Evolutionary conservation across 2,113 vertebrate genomes (phyloP).

Genomic region (Glaucomys volans): DNA sequence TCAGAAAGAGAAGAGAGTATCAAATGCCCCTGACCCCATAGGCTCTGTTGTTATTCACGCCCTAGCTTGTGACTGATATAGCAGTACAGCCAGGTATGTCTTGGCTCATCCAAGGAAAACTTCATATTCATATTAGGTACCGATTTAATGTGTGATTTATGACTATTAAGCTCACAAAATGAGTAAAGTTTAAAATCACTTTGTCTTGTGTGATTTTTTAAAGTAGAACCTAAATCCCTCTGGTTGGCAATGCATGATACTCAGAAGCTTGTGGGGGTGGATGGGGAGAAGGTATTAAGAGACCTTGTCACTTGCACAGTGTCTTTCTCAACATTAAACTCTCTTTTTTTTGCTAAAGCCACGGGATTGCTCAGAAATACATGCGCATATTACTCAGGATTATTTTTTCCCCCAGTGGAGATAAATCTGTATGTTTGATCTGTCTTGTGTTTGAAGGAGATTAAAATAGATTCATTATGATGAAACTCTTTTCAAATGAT

Average conservation of each 20-base stretch:
- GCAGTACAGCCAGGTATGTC: not conserved
- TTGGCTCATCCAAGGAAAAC: slow-evolving; percentile 60
- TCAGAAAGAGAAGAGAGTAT: slow-evolving; percentile 28
- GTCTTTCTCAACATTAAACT: slow-evolving; percentile 67
- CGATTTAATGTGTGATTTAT: slow-evolving; percentile 64
- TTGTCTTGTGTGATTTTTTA: slow-evolving; percentile 64
- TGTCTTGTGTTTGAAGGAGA: slow-evolving; percentile 78
- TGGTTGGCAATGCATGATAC: not conserved
- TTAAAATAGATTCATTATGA: slow-evolving; percentile 83
- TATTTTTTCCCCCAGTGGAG: slow-evolving; percentile 78
- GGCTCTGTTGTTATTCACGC: not conserved
- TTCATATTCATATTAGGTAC: slow-evolving; percentile 43
- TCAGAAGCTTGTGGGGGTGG: slow-evolving; percentile 49
- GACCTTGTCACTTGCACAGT: slow-evolving; percentile 54
- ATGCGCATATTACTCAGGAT: slow-evolving; percentile 66
- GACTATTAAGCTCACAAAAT: slow-evolving; percentile 62
- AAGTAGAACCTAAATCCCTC: slow-evolving; percentile 9
- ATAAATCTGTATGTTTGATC: slow-evolving; percentile 83
- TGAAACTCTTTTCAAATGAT: slow-evolving; percentile 80
- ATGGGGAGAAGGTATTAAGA: slow-evolving; percentile 54
- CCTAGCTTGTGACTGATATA: not conserved
- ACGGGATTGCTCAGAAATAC: slow-evolving; percentile 53
- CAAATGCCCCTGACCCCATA: not conserved
- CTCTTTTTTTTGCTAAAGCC: slow-evolving; percentile 74
- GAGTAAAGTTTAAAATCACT: slow-evolving; percentile 40